Base-by-base conservation (phyloP, 1,140 invertebrate genomes). In the Temnothorax curvispinosus region DNA sequence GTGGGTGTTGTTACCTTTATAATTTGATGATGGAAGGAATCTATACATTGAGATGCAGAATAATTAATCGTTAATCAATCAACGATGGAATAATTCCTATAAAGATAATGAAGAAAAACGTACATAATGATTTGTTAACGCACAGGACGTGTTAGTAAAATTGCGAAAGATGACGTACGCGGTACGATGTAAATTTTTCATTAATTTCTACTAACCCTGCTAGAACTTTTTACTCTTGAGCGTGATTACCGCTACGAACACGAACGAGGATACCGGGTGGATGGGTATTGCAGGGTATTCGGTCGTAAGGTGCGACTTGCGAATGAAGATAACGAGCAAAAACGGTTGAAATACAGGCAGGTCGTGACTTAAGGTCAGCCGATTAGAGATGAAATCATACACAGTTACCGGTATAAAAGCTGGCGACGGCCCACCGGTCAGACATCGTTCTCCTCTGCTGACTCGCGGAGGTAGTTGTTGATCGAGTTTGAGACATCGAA, bases 381-480 rank as follows among this genome's bases (percentile, higher is more conserved):
- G 86, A 87, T 87, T 87, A 77, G 35, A 18, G 2, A 47, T 18
- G 64, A 87, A 87, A 69, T 71, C 52, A 7, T 47, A 35, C 21
- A 8, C 21, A 8, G 18, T 50, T 80, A 84, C 47, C 62, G 86
- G 71, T 87, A 85, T 87, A 87, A 85, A 87, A 87, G 81, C 78
- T 15, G 44, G 38, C 41, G 9, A 32, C 27, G 13, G 15, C n/a
- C 32, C 58, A 58, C 3, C 13, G 4, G 15, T 13, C 15, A 60
- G 32, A n/a, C 65, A 85, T 85, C 62, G 13, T 78, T 50, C 86
- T 54, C 67, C 62, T 71, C 69, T 82, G 47, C 35, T 18, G 41
- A 44, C 27, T 50, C 32, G 77, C 18, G 38, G 44, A 27, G 38
- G n/a, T 64, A 44, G 47, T 21, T 52, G 15, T 47, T 58, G 15